Evolutionary conservation across 2,797 vertebrate genomes (phyloP), one percentile per base, ranked within the genome.

Genomic region (Remorina albescens): DNA sequence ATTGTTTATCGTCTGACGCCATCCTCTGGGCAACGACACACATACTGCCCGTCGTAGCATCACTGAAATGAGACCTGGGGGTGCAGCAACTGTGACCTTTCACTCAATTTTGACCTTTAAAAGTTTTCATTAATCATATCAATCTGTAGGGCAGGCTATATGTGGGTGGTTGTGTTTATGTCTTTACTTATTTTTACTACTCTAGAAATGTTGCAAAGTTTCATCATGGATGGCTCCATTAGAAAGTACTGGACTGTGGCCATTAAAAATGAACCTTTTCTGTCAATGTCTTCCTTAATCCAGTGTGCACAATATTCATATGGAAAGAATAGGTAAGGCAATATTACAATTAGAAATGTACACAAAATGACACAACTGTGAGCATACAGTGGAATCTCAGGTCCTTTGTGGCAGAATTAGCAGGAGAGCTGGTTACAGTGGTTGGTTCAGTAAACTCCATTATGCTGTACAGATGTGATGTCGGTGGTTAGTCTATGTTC

Each of bases 71-170:
- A 80, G 47, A 51, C 65, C 47, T 2, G 7, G 26, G 26, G 53
- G 42, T 57, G 57, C 57, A 67, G 37, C 82, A 71, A 67, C 71
- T 60, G 64, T 63, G 68, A 58, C 82, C 66, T 87, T 83, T 83
- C 62, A 62, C 26, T 32, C 1, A 58, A 25, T 65, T 44, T 19
- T 81, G 71, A 84, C 64, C 70, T 80, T 78, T 61, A 51, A 4
- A 70, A 69, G 57, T 69, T 26, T 57, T 65, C 55, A 51, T 36
- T 26, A 53, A 53, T 75, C 72, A 69, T 36, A 42, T 34, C 6
- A 0, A 61, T 78, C 68, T 59, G 34, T 26, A 28, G 67, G 70
- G 19, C 4, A 44, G 23, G 32, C 44, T 34, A 30, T 44, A 69
- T 23, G 13, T 61, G 44, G 66, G 44, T 6, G 2, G 3, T 8